Evolutionary conservation across 1,140 invertebrate genomes (phyloP).

Genomic region (Caenorhabditis remanei): DNA sequence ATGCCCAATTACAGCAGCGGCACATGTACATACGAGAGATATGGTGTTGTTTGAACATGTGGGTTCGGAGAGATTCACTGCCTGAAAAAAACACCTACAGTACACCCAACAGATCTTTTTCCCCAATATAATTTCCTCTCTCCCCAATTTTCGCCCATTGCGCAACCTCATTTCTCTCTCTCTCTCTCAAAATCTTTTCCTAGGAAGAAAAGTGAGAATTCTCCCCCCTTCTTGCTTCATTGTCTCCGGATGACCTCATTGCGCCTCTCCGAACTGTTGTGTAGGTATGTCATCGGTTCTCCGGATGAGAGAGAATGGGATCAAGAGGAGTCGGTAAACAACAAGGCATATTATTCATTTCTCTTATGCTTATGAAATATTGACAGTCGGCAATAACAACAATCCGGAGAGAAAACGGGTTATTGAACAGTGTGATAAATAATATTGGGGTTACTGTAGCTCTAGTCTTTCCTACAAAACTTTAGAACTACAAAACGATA

Average conservation of each 20-base stretch:
- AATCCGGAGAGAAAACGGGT: neutral
- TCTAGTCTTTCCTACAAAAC: too few relatives aligned
- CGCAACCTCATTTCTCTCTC: constrained; percentile 5
- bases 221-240: neutral
- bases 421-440: neutral
- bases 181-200: neutral
- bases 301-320: constrained; percentile 14
- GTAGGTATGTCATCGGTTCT: neutral
- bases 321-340: constrained; percentile 10
- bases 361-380: neutral
- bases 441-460: too few relatives aligned
- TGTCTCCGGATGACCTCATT: constrained; percentile 49
- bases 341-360: neutral
- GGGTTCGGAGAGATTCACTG: constrained; percentile 76
- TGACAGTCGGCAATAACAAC: neutral
- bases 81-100: constrained; percentile 67
- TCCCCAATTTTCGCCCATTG: constrained; percentile 1
- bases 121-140: neutral
- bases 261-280: too few relatives aligned
- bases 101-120: too few relatives aligned
- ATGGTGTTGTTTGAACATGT: constrained; percentile 77
- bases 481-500: neutral
- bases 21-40: constrained; percentile 78
- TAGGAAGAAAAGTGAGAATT: constrained; percentile 7
- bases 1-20: constrained; percentile 78